Evolutionary conservation across 2,113 vertebrate species (phyloP).

Genomic region (Cebus imitator): DNA sequence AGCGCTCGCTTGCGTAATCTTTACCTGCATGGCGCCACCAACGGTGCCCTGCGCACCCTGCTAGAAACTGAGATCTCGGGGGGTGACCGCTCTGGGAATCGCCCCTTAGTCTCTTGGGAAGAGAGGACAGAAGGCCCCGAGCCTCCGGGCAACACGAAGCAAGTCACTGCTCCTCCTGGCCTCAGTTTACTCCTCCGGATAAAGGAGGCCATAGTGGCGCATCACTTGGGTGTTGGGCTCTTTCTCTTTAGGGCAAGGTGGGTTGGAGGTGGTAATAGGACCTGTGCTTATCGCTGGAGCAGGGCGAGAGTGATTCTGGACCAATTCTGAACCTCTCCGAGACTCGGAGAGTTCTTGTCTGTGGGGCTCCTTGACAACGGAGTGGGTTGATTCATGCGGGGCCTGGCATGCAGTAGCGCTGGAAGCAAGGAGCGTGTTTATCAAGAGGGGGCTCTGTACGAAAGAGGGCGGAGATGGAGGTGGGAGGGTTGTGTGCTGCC

Average conservation of each 20-base stretch:
- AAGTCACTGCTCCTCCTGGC: neutral
- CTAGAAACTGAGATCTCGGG: accelerated
- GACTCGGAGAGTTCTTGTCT: neutral
- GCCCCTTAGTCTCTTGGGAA: neutral
- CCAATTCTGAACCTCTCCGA: neutral
- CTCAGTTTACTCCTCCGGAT: neutral
- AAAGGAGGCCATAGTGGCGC: neutral
- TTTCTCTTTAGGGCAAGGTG: neutral
- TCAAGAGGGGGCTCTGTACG: neutral
- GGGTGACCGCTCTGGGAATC: accelerated
- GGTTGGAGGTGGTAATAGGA: neutral
- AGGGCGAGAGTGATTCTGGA: neutral
- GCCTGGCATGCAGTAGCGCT: neutral
- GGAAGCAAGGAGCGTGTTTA: neutral
- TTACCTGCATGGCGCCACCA: accelerated
- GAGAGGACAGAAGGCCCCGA: neutral
- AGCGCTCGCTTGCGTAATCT: accelerated
- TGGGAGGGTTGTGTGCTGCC: neutral
- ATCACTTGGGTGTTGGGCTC: neutral
- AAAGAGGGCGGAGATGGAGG: neutral
- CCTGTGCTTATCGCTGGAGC: neutral
- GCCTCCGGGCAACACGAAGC: neutral
- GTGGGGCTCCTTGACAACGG: neutral
- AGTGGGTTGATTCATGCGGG: neutral
- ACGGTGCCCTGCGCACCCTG: accelerated